phyloP scores from a whole-genome alignment of 2,113 vertebrate species.

The Cololabis saira region DNA sequence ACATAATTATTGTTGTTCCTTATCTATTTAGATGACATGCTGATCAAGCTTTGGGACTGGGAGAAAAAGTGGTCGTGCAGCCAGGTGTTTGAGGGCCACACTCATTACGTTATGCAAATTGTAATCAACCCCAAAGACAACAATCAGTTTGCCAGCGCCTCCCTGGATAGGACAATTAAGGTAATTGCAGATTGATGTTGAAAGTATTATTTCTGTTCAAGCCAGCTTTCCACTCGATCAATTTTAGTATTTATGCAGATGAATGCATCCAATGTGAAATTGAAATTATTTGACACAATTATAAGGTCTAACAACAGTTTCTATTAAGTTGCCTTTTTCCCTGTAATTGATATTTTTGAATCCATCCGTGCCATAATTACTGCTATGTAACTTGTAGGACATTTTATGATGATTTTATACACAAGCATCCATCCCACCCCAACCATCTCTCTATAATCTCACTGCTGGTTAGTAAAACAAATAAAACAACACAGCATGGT shows the following conservation, averaged over 20 bases:
- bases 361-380: no score
- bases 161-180: constrained; percentile 97
- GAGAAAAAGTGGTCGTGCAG: constrained; percentile 99
- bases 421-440: no score
- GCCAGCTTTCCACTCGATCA: not conserved
- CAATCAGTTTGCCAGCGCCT: constrained; percentile 98
- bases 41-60: constrained; percentile 99
- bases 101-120: constrained; percentile 99
- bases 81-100: constrained; percentile 99
- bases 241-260: not conserved
- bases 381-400: no score
- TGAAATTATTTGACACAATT: not conserved
- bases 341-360: no score
- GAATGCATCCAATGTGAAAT: not conserved
- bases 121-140: constrained; percentile 99
- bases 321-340: not conserved
- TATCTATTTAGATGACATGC: constrained; percentile 92
- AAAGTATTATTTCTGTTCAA: not conserved
- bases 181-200: constrained; percentile 65
- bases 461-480: no score
- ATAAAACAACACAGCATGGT: no score
- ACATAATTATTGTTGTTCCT: constrained; percentile 27
- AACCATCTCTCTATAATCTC: no score
- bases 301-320: not conserved
- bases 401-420: no score